Evolutionary conservation across 2,888 invertebrate species (phyloP).

Genomic region (Beris chalybata): DNA sequence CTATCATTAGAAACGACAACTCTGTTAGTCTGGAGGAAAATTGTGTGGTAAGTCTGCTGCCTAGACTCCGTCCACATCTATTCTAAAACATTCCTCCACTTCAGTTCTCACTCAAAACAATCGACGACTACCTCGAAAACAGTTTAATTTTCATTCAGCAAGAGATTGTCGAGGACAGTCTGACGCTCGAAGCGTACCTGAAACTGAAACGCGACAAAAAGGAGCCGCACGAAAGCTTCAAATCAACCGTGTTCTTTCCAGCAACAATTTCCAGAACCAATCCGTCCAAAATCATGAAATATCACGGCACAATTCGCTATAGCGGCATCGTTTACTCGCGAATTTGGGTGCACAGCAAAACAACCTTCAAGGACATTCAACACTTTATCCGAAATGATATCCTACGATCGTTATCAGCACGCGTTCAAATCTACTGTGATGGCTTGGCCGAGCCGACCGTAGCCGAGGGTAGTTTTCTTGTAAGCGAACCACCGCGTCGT

Average conservation of each 20-base stretch:
- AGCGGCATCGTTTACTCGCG: slow-evolving; percentile 56
- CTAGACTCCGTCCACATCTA: neutral
- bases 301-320: slow-evolving; percentile 45
- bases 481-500: slow-evolving; percentile 87
- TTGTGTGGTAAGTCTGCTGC: slow-evolving; percentile 44
- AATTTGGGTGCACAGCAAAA: slow-evolving; percentile 78
- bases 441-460: slow-evolving; percentile 67
- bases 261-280: slow-evolving; percentile 60
- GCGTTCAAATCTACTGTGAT: slow-evolving; percentile 91
- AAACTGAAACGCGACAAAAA: slow-evolving; percentile 61
- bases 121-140: slow-evolving; percentile 57
- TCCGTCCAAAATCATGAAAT: slow-evolving; percentile 25
- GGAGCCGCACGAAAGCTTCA: slow-evolving; percentile 46
- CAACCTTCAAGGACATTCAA: slow-evolving; percentile 72
- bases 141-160: slow-evolving; percentile 77
- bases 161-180: slow-evolving; percentile 65
- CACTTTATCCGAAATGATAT: slow-evolving; percentile 80
- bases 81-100: neutral
- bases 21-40: slow-evolving; percentile 53
- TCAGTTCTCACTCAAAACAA: slow-evolving; percentile 59
- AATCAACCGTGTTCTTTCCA: slow-evolving; percentile 70
- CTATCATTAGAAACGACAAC: slow-evolving; percentile 62
- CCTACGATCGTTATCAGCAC: slow-evolving; percentile 77
- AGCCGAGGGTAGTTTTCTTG: slow-evolving; percentile 60
- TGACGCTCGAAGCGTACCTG: slow-evolving; percentile 65